Evolutionary conservation across 2,797 vertebrate species (phyloP).

Genomic region (Gymnothorax javanicus): DNA sequence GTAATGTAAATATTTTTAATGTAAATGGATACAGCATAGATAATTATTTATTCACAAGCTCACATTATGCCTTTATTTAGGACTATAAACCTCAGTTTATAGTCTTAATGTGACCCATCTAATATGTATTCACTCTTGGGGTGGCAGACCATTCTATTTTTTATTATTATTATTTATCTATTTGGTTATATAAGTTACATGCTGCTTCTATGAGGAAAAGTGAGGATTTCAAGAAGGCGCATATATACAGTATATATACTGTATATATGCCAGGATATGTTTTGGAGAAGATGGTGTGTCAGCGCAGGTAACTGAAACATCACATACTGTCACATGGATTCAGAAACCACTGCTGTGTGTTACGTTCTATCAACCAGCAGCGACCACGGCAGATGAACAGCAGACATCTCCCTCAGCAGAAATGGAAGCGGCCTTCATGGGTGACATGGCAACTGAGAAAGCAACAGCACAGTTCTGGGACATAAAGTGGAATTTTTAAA

Average conservation of each 20-base stretch:
- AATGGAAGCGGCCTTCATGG: conserved; percentile 46
- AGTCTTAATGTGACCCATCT: background rate
- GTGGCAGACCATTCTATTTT: background rate
- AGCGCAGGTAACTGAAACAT: background rate
- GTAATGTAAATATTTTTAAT: too few relatives aligned
- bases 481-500: conserved; percentile 62
- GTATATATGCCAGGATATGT: background rate
- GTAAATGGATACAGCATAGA: too few relatives aligned
- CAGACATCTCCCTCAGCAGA: conserved; percentile 46
- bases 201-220: background rate
- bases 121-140: background rate
- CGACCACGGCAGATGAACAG: conserved; percentile 32
- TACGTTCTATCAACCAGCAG: conserved; percentile 51
- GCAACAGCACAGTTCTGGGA: conserved; percentile 56
- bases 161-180: background rate
- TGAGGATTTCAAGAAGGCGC: background rate
- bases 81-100: background rate
- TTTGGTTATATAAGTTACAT: too few relatives aligned
- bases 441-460: conserved; percentile 56
- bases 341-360: conserved; percentile 14
- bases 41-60: background rate
- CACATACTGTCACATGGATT: background rate
- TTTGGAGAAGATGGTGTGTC: background rate
- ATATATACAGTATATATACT: background rate
- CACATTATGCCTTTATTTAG: background rate